Conservation (phyloP, 2,797 vertebrate genomes). For the Sebastes hubbsi region DNA sequence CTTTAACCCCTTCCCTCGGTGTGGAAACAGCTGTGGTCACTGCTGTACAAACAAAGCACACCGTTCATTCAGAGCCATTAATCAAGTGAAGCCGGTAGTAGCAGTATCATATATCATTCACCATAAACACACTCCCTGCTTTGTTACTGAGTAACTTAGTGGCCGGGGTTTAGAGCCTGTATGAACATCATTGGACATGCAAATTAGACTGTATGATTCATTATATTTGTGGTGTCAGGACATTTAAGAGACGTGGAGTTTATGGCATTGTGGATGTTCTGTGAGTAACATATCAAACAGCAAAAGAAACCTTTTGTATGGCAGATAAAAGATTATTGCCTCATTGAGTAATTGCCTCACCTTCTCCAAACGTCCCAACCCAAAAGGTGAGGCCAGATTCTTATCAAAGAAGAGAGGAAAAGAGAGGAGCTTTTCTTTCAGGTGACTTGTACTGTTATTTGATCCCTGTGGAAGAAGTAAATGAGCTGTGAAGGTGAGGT, state of each 20-base stretch:
- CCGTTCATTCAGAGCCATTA: constrained; percentile 43
- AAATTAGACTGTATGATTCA: neutral
- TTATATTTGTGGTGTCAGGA: neutral
- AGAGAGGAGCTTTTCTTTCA: constrained; percentile 18
- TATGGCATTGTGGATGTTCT: neutral
- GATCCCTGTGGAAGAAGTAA: constrained; percentile 56
- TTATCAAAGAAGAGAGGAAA: constrained; percentile 51
- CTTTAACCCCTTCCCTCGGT: constrained; percentile 6
- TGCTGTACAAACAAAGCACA: constrained; percentile 58
- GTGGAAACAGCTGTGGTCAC: constrained; percentile 56
- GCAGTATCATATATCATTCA: constrained; percentile 33
- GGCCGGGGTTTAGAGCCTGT: neutral
- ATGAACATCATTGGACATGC: neutral
- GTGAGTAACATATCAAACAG: constrained; percentile 24
- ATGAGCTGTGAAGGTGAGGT: constrained; percentile 74
- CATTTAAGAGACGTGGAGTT: neutral
- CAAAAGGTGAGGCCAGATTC: constrained; percentile 45
- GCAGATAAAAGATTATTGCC: constrained; percentile 24
- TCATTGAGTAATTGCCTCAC: constrained; percentile 49
- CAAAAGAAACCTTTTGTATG: neutral
- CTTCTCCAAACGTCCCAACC: constrained; percentile 42
- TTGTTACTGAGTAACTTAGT: constrained; percentile 9
- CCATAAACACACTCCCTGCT: constrained; percentile 33
- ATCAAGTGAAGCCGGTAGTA: constrained; percentile 33
- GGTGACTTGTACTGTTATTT: constrained; percentile 45